phyloP scores from a whole-genome alignment of 2,113 vertebrate species.

The Myiozetetes cayanensis region DNA sequence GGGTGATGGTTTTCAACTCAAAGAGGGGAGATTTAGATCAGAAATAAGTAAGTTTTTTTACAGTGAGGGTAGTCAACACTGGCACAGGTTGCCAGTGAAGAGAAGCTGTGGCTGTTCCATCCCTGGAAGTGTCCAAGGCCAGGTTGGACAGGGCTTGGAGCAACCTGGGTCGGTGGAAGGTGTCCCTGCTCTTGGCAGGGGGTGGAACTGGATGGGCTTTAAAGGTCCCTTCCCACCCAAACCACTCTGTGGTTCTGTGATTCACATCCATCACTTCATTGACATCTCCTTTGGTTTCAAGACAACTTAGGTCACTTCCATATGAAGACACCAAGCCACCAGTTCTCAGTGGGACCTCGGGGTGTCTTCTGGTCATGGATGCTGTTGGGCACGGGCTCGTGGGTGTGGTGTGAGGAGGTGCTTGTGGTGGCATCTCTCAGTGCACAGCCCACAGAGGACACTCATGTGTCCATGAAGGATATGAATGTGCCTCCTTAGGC shows the following conservation, averaged over 20 bases:
- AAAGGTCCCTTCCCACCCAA: background rate
- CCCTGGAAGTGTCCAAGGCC: background rate
- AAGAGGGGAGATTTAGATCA: background rate
- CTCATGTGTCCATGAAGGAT: too few species aligned
- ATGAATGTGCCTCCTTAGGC: background rate
- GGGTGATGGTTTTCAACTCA: background rate
- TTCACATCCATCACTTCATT: background rate
- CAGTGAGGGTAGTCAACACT: background rate
- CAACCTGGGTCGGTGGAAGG: rapidly evolving
- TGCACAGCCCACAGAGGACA: background rate
- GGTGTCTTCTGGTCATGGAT: background rate
- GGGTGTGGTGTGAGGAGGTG: background rate
- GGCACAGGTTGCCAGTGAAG: background rate
- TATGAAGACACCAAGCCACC: background rate
- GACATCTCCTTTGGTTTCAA: background rate
- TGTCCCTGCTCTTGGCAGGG: background rate
- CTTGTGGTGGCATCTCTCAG: background rate
- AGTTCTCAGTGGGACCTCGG: background rate
- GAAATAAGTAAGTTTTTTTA: background rate
- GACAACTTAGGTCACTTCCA: background rate
- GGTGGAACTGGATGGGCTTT: background rate
- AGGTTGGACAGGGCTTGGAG: background rate
- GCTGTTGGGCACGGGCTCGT: rapidly evolving
- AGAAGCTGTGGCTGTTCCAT: background rate
- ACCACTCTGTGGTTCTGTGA: background rate